Percentiles rank a stretch among this genome's conserved stretches.
These are phyloP conservation scores for Lamellibrachia satsuma DNA, from an alignment of 2,888 invertebrate species.

Conservation along the genomic window DNA sequence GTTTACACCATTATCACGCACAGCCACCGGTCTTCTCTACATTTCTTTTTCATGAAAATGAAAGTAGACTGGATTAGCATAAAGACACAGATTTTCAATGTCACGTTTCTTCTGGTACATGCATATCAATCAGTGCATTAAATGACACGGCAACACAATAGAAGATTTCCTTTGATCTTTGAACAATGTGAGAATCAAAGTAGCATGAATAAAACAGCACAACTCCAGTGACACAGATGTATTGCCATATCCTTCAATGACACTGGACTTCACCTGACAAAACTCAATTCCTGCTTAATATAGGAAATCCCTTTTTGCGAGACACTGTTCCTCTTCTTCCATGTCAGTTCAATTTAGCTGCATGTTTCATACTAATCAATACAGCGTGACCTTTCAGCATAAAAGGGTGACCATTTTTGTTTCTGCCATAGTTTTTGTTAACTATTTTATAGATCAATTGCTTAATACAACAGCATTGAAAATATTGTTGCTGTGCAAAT, in stretches of 20 bases:
- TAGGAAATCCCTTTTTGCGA: neutral
- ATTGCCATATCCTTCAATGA: too few relatives aligned
- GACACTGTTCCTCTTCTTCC: neutral
- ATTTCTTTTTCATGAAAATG: neutral
- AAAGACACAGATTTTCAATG: neutral
- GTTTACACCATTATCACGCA: neutral
- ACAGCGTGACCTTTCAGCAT: neutral
- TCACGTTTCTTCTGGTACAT: neutral
- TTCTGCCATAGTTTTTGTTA: neutral
- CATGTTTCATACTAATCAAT: neutral
- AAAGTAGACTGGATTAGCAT: neutral
- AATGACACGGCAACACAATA: neutral
- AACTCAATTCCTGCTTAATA: neutral
- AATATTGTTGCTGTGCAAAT: too few relatives aligned
- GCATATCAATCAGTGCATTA: neutral
- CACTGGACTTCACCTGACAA: neutral
- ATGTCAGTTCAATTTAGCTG: constrained; percentile 2
- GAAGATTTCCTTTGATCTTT: neutral
- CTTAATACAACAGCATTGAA: too few relatives aligned
- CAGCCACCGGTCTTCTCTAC: neutral
- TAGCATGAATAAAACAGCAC: neutral
- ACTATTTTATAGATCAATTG: neutral
- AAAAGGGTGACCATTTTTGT: neutral
- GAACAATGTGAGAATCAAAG: neutral
- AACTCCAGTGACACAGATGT: too few relatives aligned